Evolutionary conservation across 2,888 invertebrate genomes (phyloP).

Genomic region (Agrochola lychnidis): DNA sequence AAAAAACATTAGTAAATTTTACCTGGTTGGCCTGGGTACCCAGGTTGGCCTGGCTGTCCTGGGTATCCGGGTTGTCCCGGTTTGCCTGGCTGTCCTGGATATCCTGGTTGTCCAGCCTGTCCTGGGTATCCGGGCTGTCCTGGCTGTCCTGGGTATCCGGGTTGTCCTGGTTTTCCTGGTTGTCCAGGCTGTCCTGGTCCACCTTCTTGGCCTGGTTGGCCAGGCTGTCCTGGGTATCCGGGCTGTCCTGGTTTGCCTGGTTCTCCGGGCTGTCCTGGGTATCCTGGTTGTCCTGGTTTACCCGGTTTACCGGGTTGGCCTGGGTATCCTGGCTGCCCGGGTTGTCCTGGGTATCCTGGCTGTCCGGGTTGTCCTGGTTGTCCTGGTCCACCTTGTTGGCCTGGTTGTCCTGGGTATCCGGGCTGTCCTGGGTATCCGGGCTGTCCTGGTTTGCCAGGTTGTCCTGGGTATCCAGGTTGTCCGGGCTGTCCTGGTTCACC

Average conservation of each 20-base stretch:
- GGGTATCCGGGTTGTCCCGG: conserved; percentile 50
- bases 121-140: conserved; percentile 63
- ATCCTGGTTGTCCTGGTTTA: neutral
- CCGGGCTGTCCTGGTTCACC: conserved; percentile 9
- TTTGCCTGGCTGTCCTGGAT: conserved; percentile 64
- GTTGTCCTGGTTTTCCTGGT: conserved; percentile 23
- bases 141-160: conserved; percentile 33
- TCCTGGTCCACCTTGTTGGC: neutral
- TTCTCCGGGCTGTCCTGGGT: conserved; percentile 6
- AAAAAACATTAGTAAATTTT: neutral
- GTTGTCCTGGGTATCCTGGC: conserved; percentile 11
- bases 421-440: conserved; percentile 17
- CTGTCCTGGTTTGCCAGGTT: conserved; percentile 23
- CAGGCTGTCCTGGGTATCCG: conserved; percentile 26
- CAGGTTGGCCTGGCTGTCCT: neutral
- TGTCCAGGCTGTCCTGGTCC: conserved; percentile 10
- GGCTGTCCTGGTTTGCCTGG: conserved; percentile 29
- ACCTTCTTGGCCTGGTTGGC: neutral
- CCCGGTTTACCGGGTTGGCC: conserved; percentile 14
- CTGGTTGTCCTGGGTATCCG: conserved; percentile 9
- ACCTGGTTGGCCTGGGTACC: conserved; percentile 16
- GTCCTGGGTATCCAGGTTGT: conserved; percentile 18
- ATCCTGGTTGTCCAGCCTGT: conserved; percentile 65
- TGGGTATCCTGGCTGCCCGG: conserved; percentile 63
- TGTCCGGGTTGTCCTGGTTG: neutral